These are phyloP conservation scores for Actenoides hombroni DNA, from an alignment of 2,113 vertebrate genomes.

Conservation along the genomic window DNA sequence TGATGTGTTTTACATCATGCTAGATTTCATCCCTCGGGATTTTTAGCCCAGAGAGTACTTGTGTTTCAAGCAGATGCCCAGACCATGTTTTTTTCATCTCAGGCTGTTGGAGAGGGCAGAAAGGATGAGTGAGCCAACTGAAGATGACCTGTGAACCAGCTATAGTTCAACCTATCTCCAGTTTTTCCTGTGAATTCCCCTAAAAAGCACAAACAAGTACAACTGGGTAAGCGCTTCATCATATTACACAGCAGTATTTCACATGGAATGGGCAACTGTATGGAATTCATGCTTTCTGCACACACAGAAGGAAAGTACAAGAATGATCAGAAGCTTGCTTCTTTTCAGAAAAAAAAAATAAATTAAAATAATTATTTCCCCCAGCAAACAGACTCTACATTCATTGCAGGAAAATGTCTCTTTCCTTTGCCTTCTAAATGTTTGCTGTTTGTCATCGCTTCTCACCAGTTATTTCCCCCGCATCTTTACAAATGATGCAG, in stretches of 20 bases:
- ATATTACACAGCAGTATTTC: not conserved
- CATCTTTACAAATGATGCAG: not conserved
- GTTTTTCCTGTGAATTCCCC: not conserved
- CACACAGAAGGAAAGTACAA: not conserved
- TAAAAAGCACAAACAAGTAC: not conserved
- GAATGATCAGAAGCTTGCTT: not conserved
- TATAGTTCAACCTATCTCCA: not conserved
- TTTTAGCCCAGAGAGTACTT: not conserved
- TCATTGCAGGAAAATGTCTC: not conserved
- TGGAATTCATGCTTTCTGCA: not conserved
- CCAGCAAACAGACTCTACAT: not conserved
- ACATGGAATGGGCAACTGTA: not conserved
- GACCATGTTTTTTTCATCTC: not conserved
- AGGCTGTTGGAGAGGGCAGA: not conserved
- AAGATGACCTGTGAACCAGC: not conserved
- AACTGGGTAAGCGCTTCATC: not conserved
- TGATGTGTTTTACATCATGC: not conserved
- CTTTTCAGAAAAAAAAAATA: not conserved
- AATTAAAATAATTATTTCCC: not conserved
- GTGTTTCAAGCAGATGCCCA: not conserved
- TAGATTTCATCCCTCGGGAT: not conserved
- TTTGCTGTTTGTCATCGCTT: not conserved
- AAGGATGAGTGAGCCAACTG: not conserved
- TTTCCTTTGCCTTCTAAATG: not conserved
- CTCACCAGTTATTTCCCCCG: not conserved